phyloP scores from a whole-genome alignment of 2,797 vertebrate genomes.

The Danio kyathit region DNA sequence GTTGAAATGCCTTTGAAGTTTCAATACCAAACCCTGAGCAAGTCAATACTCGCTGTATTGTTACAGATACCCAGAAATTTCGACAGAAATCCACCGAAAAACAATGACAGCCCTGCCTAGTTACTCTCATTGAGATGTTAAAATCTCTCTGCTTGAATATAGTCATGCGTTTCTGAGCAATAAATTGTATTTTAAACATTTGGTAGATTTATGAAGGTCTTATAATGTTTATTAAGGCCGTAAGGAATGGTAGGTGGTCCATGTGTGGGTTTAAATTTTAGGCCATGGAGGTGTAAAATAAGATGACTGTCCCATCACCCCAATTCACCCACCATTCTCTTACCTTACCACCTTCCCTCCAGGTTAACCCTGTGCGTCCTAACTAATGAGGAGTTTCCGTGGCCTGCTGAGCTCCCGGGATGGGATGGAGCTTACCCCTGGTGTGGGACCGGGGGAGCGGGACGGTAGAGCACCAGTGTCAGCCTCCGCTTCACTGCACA shows the following conservation, averaged over 20 bases:
- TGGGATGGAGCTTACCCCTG: conserved; percentile 57
- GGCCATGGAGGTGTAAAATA: neutral
- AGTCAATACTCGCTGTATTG: conserved; percentile 73
- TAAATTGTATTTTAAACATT: conserved; percentile 7
- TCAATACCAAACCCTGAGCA: conserved; percentile 75
- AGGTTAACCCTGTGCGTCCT: conserved; percentile 60
- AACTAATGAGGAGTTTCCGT: conserved; percentile 63
- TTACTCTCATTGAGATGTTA: conserved; percentile 13
- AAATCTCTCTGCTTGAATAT: neutral
- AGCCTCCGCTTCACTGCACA: conserved; percentile 84
- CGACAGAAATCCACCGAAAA: conserved; percentile 61
- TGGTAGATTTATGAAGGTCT: neutral
- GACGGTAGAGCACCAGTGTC: conserved; percentile 80
- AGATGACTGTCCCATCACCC: conserved; percentile 49
- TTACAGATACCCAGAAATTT: conserved; percentile 47
- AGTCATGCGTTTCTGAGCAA: neutral
- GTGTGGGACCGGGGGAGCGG: conserved; percentile 72
- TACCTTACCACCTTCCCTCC: conserved; percentile 48
- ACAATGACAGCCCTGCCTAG: conserved; percentile 61
- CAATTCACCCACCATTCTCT: conserved; percentile 16
- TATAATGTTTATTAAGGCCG: neutral
- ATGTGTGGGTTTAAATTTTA: neutral
- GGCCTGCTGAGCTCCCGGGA: conserved; percentile 46
- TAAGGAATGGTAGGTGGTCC: conserved; percentile 6
- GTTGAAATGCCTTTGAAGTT: conserved; percentile 73